A percentile compares a stretch with the other conserved stretches of the same genome.
Evolutionary conservation across 2,888 invertebrate genomes (phyloP).

Genomic region (Sarcophaga caerulescens): DNA sequence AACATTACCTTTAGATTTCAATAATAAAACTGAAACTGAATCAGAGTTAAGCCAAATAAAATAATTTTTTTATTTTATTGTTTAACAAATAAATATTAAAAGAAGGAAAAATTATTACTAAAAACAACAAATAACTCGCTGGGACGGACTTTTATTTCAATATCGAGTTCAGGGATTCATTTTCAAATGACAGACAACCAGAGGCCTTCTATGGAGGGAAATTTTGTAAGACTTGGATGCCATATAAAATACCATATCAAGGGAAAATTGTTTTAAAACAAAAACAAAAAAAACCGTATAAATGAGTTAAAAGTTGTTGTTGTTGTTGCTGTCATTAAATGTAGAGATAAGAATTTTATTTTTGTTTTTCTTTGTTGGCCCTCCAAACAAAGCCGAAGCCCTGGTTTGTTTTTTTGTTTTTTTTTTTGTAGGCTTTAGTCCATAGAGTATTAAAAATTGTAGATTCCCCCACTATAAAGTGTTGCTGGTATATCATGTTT

Average conservation of each 20-base stretch:
- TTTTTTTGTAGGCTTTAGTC: background rate
- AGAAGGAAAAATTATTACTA: background rate
- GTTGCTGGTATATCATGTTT: background rate
- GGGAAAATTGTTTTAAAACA: background rate
- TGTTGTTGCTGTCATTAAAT: background rate
- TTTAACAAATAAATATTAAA: conserved; percentile 29
- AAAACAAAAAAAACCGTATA: too few relatives aligned
- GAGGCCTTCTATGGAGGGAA: background rate
- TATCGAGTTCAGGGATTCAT: background rate
- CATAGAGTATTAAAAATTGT: background rate
- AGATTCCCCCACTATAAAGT: background rate
- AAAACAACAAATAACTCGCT: too few relatives aligned
- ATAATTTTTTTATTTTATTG: background rate
- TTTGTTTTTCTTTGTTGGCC: conserved; percentile 9
- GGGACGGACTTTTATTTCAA: too few relatives aligned
- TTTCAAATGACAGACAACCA: background rate
- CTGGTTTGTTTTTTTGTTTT: background rate
- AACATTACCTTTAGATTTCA: background rate
- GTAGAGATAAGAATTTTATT: conserved; percentile 44
- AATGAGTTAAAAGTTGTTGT: background rate
- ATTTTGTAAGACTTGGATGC: background rate
- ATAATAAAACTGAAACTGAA: background rate
- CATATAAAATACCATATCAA: background rate
- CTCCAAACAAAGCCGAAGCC: background rate
- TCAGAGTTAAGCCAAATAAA: background rate